A percentile compares a stretch with the other conserved stretches of the same genome.
These are phyloP conservation scores for Ormia ochracea DNA, from an alignment of 2,888 invertebrate genomes.

Conservation along the genomic window DNA sequence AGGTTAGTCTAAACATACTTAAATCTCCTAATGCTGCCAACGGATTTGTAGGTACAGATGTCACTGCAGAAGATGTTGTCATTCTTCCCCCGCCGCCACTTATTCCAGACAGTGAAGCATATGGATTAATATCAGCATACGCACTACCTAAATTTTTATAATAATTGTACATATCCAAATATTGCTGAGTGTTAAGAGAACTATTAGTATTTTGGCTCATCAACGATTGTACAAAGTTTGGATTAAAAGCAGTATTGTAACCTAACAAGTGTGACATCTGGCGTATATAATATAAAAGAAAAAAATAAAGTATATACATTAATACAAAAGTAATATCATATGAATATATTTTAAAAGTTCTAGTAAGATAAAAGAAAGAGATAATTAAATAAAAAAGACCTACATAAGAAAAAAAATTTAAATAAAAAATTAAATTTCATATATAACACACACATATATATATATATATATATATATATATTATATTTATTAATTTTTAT, in stretches of 20 bases:
- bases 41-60: constrained; percentile 58
- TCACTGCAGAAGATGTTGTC: constrained; percentile 35
- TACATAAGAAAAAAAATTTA: too few species aligned
- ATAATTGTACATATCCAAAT: constrained; percentile 65
- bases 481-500: too few species aligned
- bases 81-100: constrained; percentile 39
- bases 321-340: background rate
- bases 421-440: too few species aligned
- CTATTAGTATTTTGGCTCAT: constrained; percentile 66
- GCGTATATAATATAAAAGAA: background rate
- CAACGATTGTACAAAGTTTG: constrained; percentile 61
- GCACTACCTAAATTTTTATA: constrained; percentile 56
- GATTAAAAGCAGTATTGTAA: constrained; percentile 63
- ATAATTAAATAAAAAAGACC: background rate
- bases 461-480: too few species aligned
- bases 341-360: background rate
- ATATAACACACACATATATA: too few species aligned
- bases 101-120: constrained; percentile 47
- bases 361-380: background rate
- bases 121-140: constrained; percentile 63
- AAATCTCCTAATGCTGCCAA: constrained; percentile 63
- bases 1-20: constrained; percentile 62
- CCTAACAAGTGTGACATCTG: constrained; percentile 69
- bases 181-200: constrained; percentile 64
- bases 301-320: background rate